A percentile compares a stretch with the other conserved stretches of the same genome.
phyloP scores from a whole-genome alignment of 2,888 invertebrate genomes.

The Ptychoptera contaminata region DNA sequence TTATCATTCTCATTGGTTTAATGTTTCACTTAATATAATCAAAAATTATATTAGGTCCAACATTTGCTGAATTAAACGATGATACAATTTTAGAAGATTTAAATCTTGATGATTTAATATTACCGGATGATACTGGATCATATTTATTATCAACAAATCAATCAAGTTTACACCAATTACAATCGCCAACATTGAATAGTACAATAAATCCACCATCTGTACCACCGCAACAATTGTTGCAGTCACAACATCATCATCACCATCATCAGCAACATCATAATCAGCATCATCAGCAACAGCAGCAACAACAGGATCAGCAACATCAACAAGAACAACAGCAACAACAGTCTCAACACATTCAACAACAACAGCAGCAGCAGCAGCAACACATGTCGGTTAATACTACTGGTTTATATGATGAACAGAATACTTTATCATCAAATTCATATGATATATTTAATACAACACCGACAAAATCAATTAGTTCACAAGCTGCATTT shows the following conservation, averaged over 20 bases:
- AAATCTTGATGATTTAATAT: conserved; percentile 62
- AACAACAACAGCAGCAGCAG: conserved; percentile 16
- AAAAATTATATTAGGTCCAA: conserved; percentile 38
- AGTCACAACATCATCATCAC: conserved; percentile 20
- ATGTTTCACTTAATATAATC: neutral
- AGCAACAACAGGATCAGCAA: conserved; percentile 14
- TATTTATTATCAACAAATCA: conserved; percentile 6
- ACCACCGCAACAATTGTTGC: conserved; percentile 24
- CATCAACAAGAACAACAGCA: conserved; percentile 13
- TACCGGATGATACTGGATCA: neutral
- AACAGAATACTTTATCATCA: conserved; percentile 20
- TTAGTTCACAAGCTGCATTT: conserved; percentile 33
- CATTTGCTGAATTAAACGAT: conserved; percentile 71
- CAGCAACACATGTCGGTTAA: conserved; percentile 4
- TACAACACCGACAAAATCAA: conserved; percentile 27
- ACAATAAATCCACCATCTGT: conserved; percentile 19
- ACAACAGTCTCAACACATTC: conserved; percentile 10
- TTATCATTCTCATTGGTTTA: neutral
- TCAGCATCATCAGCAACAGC: conserved; percentile 12
- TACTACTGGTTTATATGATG: conserved; percentile 10
- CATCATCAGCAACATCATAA: conserved; percentile 16
- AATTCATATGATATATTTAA: conserved; percentile 30
- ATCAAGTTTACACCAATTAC: conserved; percentile 16
- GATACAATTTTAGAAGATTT: conserved; percentile 65
- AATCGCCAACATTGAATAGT: conserved; percentile 20